Evolutionary conservation across 1,140 invertebrate species (phyloP).

Genomic region (Polypedilum vanderplanki): DNA sequence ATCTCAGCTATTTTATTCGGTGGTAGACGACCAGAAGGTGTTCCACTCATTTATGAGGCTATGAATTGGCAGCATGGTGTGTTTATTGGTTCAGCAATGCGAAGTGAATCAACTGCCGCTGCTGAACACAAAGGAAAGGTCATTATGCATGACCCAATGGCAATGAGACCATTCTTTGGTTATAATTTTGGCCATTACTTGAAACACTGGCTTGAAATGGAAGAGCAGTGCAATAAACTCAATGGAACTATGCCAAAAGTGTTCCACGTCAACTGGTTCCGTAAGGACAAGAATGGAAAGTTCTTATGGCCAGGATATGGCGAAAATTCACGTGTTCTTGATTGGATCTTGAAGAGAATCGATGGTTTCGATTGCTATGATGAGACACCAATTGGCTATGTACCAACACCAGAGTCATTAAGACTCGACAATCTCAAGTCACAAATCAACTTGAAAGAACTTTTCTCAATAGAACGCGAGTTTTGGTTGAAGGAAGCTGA

Average conservation of each 20-base stretch:
- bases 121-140: constrained; percentile 82
- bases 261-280: constrained; percentile 93
- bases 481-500: constrained; percentile 88
- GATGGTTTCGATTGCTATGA: constrained; percentile 61
- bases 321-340: constrained; percentile 80
- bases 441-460: constrained; percentile 62
- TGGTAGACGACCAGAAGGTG: constrained; percentile 76
- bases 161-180: constrained; percentile 93
- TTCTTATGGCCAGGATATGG: constrained; percentile 93
- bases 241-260: constrained; percentile 62
- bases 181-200: constrained; percentile 94
- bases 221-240: constrained; percentile 44
- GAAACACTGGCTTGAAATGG: constrained; percentile 79
- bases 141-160: constrained; percentile 93
- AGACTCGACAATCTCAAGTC: constrained; percentile 61
- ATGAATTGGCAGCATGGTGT: constrained; percentile 88
- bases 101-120: constrained; percentile 89
- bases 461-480: constrained; percentile 79
- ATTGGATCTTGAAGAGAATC: constrained; percentile 77
- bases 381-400: constrained; percentile 65
- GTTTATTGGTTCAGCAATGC: constrained; percentile 80
- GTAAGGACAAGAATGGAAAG: constrained; percentile 62
- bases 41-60: constrained; percentile 84
- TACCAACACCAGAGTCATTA: constrained; percentile 59
- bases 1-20: constrained; percentile 91